These are phyloP conservation scores for Netelia fuscicornis DNA, from an alignment of 2,888 invertebrate genomes.

Conservation along the genomic window DNA sequence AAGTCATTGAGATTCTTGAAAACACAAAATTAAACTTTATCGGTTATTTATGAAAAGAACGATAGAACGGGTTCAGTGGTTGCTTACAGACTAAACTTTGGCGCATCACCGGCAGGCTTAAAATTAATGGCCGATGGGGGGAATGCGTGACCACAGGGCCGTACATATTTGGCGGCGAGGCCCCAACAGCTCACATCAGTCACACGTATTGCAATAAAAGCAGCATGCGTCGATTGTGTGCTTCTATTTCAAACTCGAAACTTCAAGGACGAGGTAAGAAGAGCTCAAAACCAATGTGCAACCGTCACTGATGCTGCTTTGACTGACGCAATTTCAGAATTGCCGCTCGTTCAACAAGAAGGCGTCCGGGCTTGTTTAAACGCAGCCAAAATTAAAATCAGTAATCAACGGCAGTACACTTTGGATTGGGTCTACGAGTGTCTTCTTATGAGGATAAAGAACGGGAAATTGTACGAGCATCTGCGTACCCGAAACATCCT, in stretches of 20 bases:
- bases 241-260: constrained; percentile 22
- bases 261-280: constrained; percentile 9
- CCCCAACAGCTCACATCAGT: too few species aligned
- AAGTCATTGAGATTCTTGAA: too few species aligned
- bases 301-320: constrained; percentile 20
- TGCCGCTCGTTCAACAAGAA: constrained; percentile 37
- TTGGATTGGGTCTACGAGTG: constrained; percentile 67
- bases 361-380: constrained; percentile 45
- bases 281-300: constrained; percentile 9
- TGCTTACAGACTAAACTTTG: too few species aligned
- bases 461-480: constrained; percentile 61
- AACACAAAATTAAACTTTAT: too few species aligned
- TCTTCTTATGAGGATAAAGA: constrained; percentile 65
- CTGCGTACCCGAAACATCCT: constrained; percentile 59
- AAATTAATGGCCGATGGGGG: too few species aligned
- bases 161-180: too few species aligned
- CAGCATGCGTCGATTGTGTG: constrained; percentile 26
- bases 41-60: too few species aligned
- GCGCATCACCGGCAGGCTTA: too few species aligned
- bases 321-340: constrained; percentile 1
- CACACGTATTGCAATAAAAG: constrained; percentile 25
- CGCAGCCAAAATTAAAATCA: constrained; percentile 35
- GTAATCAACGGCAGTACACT: constrained; percentile 39
- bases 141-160: too few species aligned
- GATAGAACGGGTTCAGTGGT: too few species aligned